Conservation (phyloP, 2,113 vertebrate genomes). For the Marmota flaviventris region DNA sequence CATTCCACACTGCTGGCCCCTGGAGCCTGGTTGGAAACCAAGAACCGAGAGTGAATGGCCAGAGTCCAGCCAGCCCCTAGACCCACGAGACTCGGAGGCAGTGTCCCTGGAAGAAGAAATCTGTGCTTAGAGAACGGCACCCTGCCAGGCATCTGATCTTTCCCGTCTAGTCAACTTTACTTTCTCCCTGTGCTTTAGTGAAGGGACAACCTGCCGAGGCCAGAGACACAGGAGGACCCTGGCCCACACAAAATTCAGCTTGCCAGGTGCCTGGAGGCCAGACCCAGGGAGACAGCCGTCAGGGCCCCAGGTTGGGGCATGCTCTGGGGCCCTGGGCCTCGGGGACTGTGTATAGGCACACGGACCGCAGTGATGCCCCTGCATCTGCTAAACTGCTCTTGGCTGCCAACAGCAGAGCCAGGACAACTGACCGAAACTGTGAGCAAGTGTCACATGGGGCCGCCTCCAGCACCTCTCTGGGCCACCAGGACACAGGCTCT, state of each 20-base stretch:
- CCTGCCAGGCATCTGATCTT: neutral
- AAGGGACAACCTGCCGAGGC: neutral
- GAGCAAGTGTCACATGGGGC: no score
- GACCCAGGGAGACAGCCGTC: neutral
- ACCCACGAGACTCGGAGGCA: neutral
- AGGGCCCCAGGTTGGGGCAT: accelerated
- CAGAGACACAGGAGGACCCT: neutral
- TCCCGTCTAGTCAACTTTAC: neutral
- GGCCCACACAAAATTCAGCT: no score
- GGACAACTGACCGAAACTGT: accelerated
- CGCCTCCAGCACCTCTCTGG: neutral
- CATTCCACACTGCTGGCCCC: accelerated
- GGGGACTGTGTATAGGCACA: accelerated
- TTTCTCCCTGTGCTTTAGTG: neutral
- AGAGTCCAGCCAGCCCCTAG: neutral
- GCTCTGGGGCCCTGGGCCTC: no score
- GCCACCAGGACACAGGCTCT: no score
- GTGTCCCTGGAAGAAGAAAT: neutral
- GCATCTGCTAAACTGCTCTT: accelerated
- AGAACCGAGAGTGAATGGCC: neutral
- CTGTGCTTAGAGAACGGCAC: accelerated
- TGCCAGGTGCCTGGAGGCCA: neutral
- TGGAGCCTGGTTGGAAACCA: neutral
- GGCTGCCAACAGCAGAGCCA: no score
- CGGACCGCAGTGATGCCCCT: no score